phyloP scores from a whole-genome alignment of 2,797 vertebrate species.

The Stomatorhinus walkeri region DNA sequence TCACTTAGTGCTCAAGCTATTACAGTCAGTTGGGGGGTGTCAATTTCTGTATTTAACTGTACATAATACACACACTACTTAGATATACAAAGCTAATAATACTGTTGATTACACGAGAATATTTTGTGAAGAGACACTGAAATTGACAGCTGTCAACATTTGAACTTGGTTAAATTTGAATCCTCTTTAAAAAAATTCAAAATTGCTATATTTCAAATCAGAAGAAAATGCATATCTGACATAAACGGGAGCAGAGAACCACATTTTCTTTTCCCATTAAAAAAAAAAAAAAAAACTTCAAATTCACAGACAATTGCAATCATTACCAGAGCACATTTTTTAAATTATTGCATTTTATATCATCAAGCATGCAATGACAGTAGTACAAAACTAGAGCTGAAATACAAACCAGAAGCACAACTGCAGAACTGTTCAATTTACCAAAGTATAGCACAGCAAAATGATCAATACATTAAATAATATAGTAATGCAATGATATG shows the following conservation, averaged over 20 bases:
- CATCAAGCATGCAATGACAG: constrained; percentile 16
- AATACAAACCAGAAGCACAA: constrained; percentile 7
- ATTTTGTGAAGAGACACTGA: not conserved
- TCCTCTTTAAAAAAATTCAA: not conserved
- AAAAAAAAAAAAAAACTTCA: not conserved
- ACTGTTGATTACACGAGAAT: constrained; percentile 11
- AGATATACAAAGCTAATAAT: constrained; percentile 24
- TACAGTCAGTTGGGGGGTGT: not conserved
- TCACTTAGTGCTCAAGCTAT: constrained; percentile 1
- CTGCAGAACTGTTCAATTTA: constrained; percentile 8
- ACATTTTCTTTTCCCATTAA: not conserved
- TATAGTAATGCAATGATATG: constrained; percentile 9
- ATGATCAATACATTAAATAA: constrained; percentile 17
- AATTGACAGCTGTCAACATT: not conserved
- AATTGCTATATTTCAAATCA: not conserved
- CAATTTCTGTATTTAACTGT: constrained; percentile 27
- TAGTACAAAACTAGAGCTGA: constrained; percentile 3
- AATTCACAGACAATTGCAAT: not conserved
- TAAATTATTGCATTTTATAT: not conserved
- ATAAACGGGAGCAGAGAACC: not conserved
- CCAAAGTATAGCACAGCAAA: constrained; percentile 21
- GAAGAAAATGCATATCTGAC: not conserved
- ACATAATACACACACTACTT: constrained; percentile 31
- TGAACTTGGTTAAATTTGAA: not conserved
- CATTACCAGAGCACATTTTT: not conserved